Evolutionary conservation across 2,113 vertebrate species (phyloP).

Genomic region (Chlorodrepanis virens): DNA sequence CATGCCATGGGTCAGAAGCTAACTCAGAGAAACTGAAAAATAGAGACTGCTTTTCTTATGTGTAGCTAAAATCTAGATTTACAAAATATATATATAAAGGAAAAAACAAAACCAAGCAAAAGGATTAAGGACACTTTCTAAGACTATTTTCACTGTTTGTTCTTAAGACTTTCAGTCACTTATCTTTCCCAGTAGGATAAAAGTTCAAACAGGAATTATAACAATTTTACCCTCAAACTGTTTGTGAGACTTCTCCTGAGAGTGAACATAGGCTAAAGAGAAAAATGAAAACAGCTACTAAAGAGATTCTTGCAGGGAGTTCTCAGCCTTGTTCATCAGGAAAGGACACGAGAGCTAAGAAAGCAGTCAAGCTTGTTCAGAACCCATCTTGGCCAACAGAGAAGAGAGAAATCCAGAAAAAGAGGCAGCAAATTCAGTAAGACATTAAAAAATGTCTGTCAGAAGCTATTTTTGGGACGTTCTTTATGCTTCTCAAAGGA

Average conservation of each 20-base stretch:
- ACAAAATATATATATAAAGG: neutral
- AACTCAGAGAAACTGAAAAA: neutral
- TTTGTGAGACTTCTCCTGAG: neutral
- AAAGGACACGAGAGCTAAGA: neutral
- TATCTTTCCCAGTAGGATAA: neutral
- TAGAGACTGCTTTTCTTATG: accelerated
- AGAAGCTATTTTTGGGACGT: neutral
- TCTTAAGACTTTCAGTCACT: neutral
- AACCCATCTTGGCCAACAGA: neutral
- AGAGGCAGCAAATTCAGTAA: neutral
- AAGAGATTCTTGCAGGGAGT: neutral
- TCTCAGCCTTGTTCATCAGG: neutral
- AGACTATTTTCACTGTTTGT: neutral
- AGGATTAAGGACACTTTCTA: neutral
- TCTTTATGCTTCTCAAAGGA: constrained; percentile 3
- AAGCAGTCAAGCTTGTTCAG: neutral
- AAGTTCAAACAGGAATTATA: neutral
- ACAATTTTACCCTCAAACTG: neutral
- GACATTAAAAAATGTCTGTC: neutral
- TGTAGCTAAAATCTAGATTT: neutral
- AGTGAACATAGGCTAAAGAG: neutral
- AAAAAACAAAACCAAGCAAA: neutral
- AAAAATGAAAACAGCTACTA: neutral
- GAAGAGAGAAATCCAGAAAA: neutral
- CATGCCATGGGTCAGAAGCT: neutral